Percentiles rank a stretch among this genome's conserved stretches.
Evolutionary conservation across 35 echinoderm and acorn worm genomes (phyloP).

Genomic region (Stichopus chloronotus): DNA sequence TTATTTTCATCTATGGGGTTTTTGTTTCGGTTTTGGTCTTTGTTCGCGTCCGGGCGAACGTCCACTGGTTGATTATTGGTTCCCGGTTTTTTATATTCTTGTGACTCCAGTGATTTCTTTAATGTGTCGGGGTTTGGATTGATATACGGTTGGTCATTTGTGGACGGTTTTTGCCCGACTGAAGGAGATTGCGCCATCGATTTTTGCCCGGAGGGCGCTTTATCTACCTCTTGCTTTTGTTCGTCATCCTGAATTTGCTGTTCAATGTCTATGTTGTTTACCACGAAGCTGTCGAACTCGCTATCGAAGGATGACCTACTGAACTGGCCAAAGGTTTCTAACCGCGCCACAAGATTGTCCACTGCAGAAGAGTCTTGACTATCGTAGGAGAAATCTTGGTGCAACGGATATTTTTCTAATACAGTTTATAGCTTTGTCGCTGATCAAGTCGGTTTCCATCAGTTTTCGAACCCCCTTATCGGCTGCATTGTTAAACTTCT

Average conservation of each 20-base stretch:
- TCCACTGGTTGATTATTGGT: no score
- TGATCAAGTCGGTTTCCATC: constrained; percentile 32
- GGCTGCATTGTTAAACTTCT: not conserved
- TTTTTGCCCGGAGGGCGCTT: not conserved
- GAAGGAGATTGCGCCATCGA: not conserved
- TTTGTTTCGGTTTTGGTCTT: not conserved
- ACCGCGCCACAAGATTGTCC: not conserved
- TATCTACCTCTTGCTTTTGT: not conserved
- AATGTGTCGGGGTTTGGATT: not conserved
- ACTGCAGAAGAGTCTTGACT: not conserved
- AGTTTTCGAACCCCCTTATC: constrained; percentile 29
- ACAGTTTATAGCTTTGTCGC: constrained; percentile 49
- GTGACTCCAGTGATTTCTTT: no score
- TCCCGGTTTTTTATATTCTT: no score
- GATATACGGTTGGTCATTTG: not conserved
- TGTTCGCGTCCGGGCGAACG: no score
- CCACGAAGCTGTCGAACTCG: no score
- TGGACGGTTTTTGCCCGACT: not conserved
- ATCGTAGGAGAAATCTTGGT: constrained; percentile 24
- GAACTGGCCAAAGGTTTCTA: constrained; percentile 29
- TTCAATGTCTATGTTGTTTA: not conserved
- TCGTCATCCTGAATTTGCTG: not conserved
- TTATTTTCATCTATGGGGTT: not conserved
- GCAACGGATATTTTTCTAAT: constrained; percentile 39
- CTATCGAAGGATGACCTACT: not conserved